Evolutionary conservation across 2,888 invertebrate species (phyloP).

Genomic region (Volucella bombylans): DNA sequence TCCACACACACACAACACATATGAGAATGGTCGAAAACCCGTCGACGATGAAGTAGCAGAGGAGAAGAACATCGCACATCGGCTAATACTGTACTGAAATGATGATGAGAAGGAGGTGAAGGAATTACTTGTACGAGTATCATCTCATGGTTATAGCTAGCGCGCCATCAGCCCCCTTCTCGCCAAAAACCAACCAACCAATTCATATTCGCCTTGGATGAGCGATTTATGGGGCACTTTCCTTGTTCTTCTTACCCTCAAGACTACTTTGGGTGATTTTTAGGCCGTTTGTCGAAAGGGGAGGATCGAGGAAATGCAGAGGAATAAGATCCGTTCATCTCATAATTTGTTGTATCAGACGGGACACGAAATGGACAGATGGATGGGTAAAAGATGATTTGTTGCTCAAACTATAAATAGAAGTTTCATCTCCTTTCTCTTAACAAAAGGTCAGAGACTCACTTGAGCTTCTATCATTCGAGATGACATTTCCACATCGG

Average conservation of each 20-base stretch:
- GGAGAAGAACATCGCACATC: slow-evolving; percentile 4
- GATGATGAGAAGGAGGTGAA: slow-evolving; percentile 24
- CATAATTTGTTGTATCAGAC: slow-evolving; percentile 72
- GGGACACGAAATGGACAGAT: slow-evolving; percentile 72
- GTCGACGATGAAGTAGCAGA: slow-evolving; percentile 67
- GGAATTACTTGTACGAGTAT: slow-evolving; percentile 23
- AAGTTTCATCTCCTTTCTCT: neutral
- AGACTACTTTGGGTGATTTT: slow-evolving; percentile 31
- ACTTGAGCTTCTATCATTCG: slow-evolving; percentile 60
- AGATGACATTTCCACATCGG: slow-evolving; percentile 57
- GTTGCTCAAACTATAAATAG: slow-evolving; percentile 66
- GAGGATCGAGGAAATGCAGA: slow-evolving; percentile 1
- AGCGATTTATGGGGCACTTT: slow-evolving; percentile 51
- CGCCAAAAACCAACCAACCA: slow-evolving; percentile 9
- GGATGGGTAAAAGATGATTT: slow-evolving; percentile 69
- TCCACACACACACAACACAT: slow-evolving; percentile 14
- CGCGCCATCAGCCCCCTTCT: too few species aligned
- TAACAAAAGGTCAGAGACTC: slow-evolving; percentile 61
- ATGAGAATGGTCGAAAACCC: slow-evolving; percentile 34
- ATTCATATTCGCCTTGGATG: slow-evolving; percentile 45
- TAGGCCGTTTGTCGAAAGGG: neutral
- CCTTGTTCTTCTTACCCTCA: slow-evolving; percentile 17
- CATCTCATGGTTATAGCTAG: slow-evolving; percentile 22
- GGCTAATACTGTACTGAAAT: too few species aligned
- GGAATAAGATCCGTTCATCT: slow-evolving; percentile 33